Conservation (phyloP, 2,113 vertebrate genomes). For the Thalassarche chlororhynchos region DNA sequence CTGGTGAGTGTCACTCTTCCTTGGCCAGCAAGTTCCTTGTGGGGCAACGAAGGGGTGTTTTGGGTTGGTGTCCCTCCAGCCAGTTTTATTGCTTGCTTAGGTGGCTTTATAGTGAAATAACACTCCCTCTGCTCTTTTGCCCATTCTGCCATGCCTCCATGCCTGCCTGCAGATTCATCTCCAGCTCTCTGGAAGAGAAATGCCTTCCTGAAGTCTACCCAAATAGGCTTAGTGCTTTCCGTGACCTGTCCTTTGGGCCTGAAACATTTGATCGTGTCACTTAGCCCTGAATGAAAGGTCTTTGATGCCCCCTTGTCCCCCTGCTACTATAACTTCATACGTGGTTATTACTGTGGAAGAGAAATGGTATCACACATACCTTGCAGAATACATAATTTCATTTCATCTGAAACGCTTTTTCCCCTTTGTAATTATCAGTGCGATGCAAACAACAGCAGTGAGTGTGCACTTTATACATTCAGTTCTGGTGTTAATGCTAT, state of each 20-base stretch:
- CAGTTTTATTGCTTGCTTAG: not conserved
- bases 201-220: not conserved
- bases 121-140: not conserved
- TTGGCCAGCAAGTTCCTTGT: not conserved
- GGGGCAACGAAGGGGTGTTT: not conserved
- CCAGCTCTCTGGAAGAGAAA: not conserved
- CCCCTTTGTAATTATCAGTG: constrained; percentile 67
- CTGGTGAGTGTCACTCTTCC: constrained; percentile 69
- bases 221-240: not conserved
- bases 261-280: not conserved
- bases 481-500: constrained; percentile 82
- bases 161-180: not conserved
- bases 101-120: not conserved
- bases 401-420: not conserved
- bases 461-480: constrained; percentile 80
- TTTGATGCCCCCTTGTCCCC: not conserved
- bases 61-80: not conserved
- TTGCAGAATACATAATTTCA: not conserved
- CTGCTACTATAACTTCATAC: not conserved
- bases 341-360: not conserved
- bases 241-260: not conserved
- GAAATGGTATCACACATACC: not conserved
- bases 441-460: constrained; percentile 62
- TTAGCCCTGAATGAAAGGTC: not conserved
- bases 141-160: rapidly evolving